These are phyloP conservation scores for Caloenas nicobarica DNA, from an alignment of 2,113 vertebrate species.

Conservation along the genomic window DNA sequence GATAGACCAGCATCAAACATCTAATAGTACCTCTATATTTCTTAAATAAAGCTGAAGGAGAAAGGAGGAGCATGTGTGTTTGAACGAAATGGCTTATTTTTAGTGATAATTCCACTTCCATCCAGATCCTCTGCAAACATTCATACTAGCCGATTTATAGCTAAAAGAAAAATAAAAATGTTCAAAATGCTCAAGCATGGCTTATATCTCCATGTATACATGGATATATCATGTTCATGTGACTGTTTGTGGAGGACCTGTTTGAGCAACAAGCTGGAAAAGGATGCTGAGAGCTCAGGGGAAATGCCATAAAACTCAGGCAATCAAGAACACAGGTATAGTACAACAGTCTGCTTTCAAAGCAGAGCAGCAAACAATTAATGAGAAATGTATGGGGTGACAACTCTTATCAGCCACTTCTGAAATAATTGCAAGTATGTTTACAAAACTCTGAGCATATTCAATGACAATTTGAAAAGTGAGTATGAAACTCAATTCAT, in stretches of 20 bases:
- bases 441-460: constrained; percentile 35
- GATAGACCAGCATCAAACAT: not conserved
- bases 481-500: constrained; percentile 14
- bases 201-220: not conserved
- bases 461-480: constrained; percentile 35
- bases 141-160: not conserved
- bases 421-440: constrained; percentile 44
- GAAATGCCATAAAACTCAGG: not conserved
- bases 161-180: not conserved
- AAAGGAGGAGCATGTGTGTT: not conserved
- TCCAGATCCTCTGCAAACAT: not conserved
- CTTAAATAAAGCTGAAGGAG: not conserved
- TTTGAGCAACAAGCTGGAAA: not conserved
- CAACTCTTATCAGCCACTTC: constrained; percentile 46
- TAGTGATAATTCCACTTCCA: not conserved
- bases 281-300: not conserved
- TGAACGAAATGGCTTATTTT: not conserved
- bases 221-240: not conserved
- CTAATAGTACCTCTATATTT: not conserved
- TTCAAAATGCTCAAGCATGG: not conserved
- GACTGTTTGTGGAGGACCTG: not conserved
- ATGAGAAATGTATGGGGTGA: constrained; percentile 11
- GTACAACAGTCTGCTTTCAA: not conserved
- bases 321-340: not conserved
- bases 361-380: constrained; percentile 22